phyloP scores from a whole-genome alignment of 2,113 vertebrate genomes.

The Nannobrachium achirus region DNA sequence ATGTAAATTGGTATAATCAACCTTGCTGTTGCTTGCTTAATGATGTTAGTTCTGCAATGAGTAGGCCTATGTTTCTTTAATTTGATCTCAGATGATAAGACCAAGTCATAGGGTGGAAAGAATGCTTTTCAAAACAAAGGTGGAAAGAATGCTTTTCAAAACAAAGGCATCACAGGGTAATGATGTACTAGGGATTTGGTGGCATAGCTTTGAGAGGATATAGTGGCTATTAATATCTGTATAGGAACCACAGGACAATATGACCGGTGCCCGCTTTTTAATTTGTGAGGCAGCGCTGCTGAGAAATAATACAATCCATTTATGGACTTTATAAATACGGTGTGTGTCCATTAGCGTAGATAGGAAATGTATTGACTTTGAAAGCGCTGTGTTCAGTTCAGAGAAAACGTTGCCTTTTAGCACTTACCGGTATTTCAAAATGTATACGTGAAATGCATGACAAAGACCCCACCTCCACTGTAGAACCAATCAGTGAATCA shows the following conservation, averaged over 20 bases:
- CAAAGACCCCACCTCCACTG: too few species aligned
- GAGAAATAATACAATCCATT: constrained; percentile 46
- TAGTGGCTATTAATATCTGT: constrained; percentile 69
- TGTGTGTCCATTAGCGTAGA: too few species aligned
- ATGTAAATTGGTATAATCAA: too few species aligned
- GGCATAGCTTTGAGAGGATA: constrained; percentile 60
- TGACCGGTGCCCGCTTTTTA: constrained; percentile 21
- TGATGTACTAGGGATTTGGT: constrained; percentile 57
- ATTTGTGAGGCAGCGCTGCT: neutral
- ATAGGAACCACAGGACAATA: constrained; percentile 20
- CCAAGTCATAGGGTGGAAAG: constrained; percentile 73
- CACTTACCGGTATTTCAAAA: neutral
- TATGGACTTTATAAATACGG: constrained; percentile 12
- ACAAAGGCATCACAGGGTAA: constrained; percentile 56
- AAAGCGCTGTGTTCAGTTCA: too few species aligned
- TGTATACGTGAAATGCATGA: too few species aligned
- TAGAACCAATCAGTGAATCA: too few species aligned
- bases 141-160: constrained; percentile 78
- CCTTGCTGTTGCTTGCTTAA: too few species aligned
- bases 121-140: constrained; percentile 73
- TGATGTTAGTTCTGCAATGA: too few species aligned
- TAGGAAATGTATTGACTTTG: too few species aligned
- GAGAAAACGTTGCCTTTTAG: neutral
- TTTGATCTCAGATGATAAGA: constrained; percentile 46
- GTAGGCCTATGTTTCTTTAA: too few species aligned